Percentiles rank a stretch among this genome's conserved stretches.
phyloP scores from a whole-genome alignment of 1,140 invertebrate genomes.

The Euura lappo region DNA sequence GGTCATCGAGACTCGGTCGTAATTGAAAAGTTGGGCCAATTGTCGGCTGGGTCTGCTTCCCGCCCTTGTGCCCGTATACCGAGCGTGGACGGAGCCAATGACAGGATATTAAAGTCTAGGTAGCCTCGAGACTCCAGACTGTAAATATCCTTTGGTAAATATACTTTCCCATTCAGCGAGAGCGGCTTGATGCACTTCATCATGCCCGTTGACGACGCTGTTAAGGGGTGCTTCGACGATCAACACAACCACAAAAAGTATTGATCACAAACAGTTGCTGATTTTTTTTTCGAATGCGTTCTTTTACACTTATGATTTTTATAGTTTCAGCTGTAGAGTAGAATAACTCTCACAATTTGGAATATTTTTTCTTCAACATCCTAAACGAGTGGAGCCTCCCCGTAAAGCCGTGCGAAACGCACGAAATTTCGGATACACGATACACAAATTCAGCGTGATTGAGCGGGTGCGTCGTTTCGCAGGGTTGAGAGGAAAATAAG shows the following conservation, averaged over 20 bases:
- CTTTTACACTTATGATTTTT: too few relatives aligned
- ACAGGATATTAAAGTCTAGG: conserved; percentile 53
- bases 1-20: background rate
- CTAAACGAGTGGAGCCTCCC: too few relatives aligned
- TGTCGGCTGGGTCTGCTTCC: background rate
- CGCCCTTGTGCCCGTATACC: background rate
- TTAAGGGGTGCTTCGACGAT: background rate
- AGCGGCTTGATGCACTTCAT: background rate
- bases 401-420: too few relatives aligned
- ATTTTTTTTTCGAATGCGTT: too few relatives aligned
- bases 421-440: too few relatives aligned
- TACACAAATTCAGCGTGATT: too few relatives aligned
- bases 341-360: too few relatives aligned
- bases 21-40: conserved; percentile 5
- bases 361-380: too few relatives aligned
- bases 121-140: conserved; percentile 44
- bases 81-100: conserved; percentile 43
- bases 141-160: conserved; percentile 46
- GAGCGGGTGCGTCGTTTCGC: too few relatives aligned
- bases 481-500: too few relatives aligned
- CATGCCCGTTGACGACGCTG: background rate
- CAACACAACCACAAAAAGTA: background rate
- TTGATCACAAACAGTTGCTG: too few relatives aligned
- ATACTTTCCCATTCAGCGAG: background rate
- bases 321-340: too few relatives aligned